A percentile compares a stretch with the other conserved stretches of the same genome.
Conservation (phyloP, 2,888 invertebrate species). For the Epinotia bilunana region DNA sequence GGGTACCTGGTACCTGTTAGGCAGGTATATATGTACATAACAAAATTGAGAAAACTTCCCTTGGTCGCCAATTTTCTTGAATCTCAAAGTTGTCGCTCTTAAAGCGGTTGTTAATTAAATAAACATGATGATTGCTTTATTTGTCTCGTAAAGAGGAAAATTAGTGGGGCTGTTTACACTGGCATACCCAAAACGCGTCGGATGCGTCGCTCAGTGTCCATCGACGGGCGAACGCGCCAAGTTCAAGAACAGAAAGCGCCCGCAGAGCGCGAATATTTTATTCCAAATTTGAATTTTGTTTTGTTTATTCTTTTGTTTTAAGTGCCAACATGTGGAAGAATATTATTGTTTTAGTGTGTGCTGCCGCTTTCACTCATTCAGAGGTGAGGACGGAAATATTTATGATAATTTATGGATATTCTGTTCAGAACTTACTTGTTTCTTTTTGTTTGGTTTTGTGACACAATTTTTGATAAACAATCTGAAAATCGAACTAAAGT, state of each 20-base stretch:
- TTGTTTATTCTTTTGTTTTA: slow-evolving; percentile 56
- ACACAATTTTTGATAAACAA: not conserved
- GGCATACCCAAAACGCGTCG: slow-evolving; percentile 69
- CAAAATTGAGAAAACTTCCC: not conserved
- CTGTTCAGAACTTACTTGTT: not conserved
- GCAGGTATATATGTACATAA: no score
- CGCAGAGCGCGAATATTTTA: slow-evolving; percentile 69
- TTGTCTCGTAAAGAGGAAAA: slow-evolving; percentile 41
- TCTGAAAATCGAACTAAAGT: not conserved
- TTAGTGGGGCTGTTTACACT: slow-evolving; percentile 68
- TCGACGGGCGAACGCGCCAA: slow-evolving; percentile 67
- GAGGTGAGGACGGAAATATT: slow-evolving; percentile 65
- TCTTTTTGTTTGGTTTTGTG: slow-evolving; percentile 4
- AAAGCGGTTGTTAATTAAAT: not conserved
- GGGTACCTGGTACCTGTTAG: no score
- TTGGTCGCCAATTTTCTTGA: not conserved
- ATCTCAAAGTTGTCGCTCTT: not conserved
- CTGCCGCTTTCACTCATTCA: slow-evolving; percentile 68
- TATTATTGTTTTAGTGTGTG: slow-evolving; percentile 69
- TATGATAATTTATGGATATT: slow-evolving; percentile 28
- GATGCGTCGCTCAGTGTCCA: slow-evolving; percentile 71
- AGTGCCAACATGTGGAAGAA: slow-evolving; percentile 72
- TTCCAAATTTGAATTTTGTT: slow-evolving; percentile 58
- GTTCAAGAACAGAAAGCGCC: slow-evolving; percentile 64
- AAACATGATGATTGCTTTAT: slow-evolving; percentile 15